These are phyloP conservation scores for Lota lota DNA, from an alignment of 2,113 vertebrate species.

Conservation along the genomic window DNA sequence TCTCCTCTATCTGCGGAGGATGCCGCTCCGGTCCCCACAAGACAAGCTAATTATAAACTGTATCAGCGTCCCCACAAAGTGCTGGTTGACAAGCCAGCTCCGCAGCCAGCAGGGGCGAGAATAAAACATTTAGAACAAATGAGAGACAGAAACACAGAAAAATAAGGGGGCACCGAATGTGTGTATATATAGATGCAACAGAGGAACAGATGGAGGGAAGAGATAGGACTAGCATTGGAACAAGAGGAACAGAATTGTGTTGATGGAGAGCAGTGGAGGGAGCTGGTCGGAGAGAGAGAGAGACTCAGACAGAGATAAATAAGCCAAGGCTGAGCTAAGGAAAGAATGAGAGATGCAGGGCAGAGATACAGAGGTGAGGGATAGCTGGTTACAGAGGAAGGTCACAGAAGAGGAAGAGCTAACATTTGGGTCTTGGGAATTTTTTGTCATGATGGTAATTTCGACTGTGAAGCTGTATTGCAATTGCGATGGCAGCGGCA, in stretches of 20 bases:
- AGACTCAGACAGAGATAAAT: too few species aligned
- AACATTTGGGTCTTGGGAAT: too few species aligned
- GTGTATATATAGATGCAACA: not conserved
- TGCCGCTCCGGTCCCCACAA: slow-evolving; percentile 39
- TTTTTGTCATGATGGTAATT: too few species aligned
- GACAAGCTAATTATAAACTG: slow-evolving; percentile 2
- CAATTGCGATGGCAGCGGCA: too few species aligned
- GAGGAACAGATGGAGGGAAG: not conserved
- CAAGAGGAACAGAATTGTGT: not conserved
- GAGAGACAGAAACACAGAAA: slow-evolving; percentile 41
- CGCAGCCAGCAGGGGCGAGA: not conserved
- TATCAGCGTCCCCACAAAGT: not conserved
- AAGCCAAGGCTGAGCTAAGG: not conserved
- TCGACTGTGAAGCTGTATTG: too few species aligned
- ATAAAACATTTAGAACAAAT: slow-evolving; percentile 38
- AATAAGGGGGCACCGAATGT: not conserved
- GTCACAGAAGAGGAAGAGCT: too few species aligned
- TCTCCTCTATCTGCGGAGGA: slow-evolving; percentile 56
- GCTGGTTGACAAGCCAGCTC: not conserved
- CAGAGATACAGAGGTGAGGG: not conserved
- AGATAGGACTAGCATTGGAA: not conserved
- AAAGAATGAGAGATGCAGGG: not conserved
- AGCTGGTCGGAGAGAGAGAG: not conserved
- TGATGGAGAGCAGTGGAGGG: not conserved
- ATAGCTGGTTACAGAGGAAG: too few species aligned